A percentile compares a stretch with the other conserved stretches of the same genome.
These are phyloP conservation scores for Orcinus orca DNA, from an alignment of 2,113 vertebrate genomes.

Conservation along the genomic window DNA sequence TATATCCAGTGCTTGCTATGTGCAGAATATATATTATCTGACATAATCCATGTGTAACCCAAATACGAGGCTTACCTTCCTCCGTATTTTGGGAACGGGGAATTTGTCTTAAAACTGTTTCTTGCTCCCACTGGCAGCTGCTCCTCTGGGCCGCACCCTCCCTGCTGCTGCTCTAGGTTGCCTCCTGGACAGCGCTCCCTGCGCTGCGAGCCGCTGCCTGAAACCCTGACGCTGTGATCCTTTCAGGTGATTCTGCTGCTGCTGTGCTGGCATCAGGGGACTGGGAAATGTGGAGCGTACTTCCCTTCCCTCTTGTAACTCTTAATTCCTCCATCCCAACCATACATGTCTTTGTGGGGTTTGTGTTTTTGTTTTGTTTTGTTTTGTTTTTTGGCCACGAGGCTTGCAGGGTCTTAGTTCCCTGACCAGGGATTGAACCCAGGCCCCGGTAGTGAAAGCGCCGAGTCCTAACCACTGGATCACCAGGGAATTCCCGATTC, in stretches of 20 bases:
- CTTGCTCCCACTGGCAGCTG: neutral
- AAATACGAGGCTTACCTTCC: constrained; percentile 26
- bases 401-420: too few relatives aligned
- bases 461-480: too few relatives aligned
- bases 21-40: constrained; percentile 68
- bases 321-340: neutral
- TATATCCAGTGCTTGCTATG: constrained; percentile 56
- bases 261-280: neutral
- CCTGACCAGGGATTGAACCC: too few relatives aligned
- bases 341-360: neutral
- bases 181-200: neutral
- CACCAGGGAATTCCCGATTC: too few relatives aligned
- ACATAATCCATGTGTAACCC: constrained; percentile 74
- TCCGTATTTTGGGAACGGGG: neutral
- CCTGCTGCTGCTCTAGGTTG: neutral
- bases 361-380: neutral
- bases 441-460: too few relatives aligned
- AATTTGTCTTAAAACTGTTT: neutral
- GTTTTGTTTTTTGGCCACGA: too few relatives aligned
- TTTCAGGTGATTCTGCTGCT: neutral
- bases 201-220: too few relatives aligned
- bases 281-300: neutral
- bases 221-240: neutral
- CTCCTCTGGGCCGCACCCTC: accelerated
- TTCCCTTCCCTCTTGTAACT: neutral